phyloP scores from a whole-genome alignment of 2,888 invertebrate species.

The Eumacrocentrus americanus region DNA sequence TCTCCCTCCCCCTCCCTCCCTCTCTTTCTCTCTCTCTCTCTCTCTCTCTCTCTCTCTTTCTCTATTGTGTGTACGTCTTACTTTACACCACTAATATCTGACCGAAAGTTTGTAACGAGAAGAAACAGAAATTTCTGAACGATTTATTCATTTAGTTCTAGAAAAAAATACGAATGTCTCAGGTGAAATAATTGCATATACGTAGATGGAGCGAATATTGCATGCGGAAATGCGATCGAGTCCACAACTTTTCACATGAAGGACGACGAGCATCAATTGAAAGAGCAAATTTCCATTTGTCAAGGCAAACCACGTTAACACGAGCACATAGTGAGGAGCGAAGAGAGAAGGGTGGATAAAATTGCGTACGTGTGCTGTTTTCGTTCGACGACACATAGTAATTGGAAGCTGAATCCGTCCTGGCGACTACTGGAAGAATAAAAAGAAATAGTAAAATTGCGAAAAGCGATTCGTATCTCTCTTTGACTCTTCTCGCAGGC shows the following conservation, averaged over 20 bases:
- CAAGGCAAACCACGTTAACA: slow-evolving; percentile 43
- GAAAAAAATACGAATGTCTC: too few relatives aligned
- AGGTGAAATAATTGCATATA: neutral
- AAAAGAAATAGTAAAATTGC: slow-evolving; percentile 12
- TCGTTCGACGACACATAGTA: slow-evolving; percentile 35
- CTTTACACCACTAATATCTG: too few relatives aligned
- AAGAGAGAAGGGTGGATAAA: neutral
- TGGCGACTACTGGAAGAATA: slow-evolving; percentile 8
- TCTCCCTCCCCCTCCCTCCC: too few relatives aligned
- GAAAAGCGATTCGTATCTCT: slow-evolving; percentile 20
- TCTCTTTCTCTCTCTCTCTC: neutral
- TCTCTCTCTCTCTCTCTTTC: too few relatives aligned
- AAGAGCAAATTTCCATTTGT: slow-evolving; percentile 38
- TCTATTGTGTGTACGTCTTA: too few relatives aligned
- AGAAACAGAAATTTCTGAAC: too few relatives aligned
- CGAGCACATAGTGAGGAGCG: slow-evolving; percentile 12
- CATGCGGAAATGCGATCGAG: neutral
- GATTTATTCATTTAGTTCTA: too few relatives aligned
- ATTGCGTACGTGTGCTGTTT: slow-evolving; percentile 10
- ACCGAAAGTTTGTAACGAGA: too few relatives aligned
- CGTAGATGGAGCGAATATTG: neutral
- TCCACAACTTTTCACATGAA: slow-evolving; percentile 5
- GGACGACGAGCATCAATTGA: slow-evolving; percentile 31
- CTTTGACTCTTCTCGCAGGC: slow-evolving; percentile 28
- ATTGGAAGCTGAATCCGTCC: slow-evolving; percentile 33